phyloP scores from a whole-genome alignment of 2,888 invertebrate genomes.

The Imbricaverruca yamaguchii region DNA sequence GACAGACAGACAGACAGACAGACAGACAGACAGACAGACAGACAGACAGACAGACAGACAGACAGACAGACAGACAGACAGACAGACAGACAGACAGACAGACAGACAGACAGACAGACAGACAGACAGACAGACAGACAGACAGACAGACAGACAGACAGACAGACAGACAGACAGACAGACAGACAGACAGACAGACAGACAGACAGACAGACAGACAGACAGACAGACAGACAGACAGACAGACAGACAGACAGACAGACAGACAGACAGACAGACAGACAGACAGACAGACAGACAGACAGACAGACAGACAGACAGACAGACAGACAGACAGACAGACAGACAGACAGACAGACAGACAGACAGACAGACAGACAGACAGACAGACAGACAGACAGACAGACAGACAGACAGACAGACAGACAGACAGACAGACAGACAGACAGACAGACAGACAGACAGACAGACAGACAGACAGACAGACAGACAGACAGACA shows the following conservation, averaged over 20 bases:
- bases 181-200: slow-evolving; percentile 23
- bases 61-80: slow-evolving; percentile 22
- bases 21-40: slow-evolving; percentile 23
- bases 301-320: too few species aligned
- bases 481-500: background rate
- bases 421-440: background rate
- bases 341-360: too few species aligned
- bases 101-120: slow-evolving; percentile 22
- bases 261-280: too few species aligned
- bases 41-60: slow-evolving; percentile 18
- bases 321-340: too few species aligned
- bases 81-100: slow-evolving; percentile 22
- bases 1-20: slow-evolving; percentile 20
- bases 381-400: too few species aligned
- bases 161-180: slow-evolving; percentile 21
- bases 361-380: too few species aligned
- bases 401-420: slow-evolving; percentile 4
- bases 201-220: slow-evolving; percentile 22
- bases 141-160: slow-evolving; percentile 22
- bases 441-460: too few species aligned
- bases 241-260: slow-evolving; percentile 15
- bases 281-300: too few species aligned
- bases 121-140: slow-evolving; percentile 20
- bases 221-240: slow-evolving; percentile 20
- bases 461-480: too few species aligned